Conservation (phyloP, 2,888 invertebrate species). For the Drosophila multiciliata region DNA sequence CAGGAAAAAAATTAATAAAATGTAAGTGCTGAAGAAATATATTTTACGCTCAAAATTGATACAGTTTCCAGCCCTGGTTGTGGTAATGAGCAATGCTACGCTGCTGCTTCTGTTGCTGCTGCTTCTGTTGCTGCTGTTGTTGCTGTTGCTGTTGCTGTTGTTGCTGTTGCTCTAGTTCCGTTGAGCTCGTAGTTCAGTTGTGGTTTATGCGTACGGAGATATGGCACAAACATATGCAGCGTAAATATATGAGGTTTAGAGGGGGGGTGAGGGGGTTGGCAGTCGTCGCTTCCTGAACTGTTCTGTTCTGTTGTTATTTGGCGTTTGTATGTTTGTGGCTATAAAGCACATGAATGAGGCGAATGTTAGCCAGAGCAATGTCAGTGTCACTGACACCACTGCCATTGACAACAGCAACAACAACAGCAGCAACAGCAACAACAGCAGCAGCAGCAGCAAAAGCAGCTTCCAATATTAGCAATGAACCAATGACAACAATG, state of each 20-base stretch:
- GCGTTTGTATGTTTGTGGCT: conserved; percentile 54
- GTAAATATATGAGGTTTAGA: conserved; percentile 65
- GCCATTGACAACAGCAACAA: conserved; percentile 44
- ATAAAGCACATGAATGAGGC: conserved; percentile 77
- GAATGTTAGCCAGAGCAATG: conserved; percentile 63
- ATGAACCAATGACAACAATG: conserved; percentile 76
- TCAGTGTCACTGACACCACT: conserved; percentile 62
- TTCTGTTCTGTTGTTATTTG: conserved; percentile 37
- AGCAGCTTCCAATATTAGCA: conserved; percentile 74
- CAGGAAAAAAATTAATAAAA: neutral
- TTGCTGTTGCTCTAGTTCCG: conserved; percentile 63
- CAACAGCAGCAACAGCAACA: conserved; percentile 6
- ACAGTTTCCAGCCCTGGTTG: conserved; percentile 30
- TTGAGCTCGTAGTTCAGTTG: conserved; percentile 67
- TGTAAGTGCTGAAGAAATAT: neutral
- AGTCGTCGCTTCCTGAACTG: conserved; percentile 59
- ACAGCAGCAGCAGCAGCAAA: conserved; percentile 39
- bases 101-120: conserved; percentile 24
- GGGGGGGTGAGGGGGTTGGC: neutral
- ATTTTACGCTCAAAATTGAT: conserved; percentile 6
- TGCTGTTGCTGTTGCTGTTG: conserved; percentile 17
- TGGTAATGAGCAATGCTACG: conserved; percentile 56
- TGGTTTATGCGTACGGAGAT: conserved; percentile 73
- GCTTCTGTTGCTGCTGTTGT: conserved; percentile 8
- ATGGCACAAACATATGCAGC: conserved; percentile 77